These are phyloP conservation scores for Butorides virescens DNA, from an alignment of 2,113 vertebrate species.

Conservation along the genomic window DNA sequence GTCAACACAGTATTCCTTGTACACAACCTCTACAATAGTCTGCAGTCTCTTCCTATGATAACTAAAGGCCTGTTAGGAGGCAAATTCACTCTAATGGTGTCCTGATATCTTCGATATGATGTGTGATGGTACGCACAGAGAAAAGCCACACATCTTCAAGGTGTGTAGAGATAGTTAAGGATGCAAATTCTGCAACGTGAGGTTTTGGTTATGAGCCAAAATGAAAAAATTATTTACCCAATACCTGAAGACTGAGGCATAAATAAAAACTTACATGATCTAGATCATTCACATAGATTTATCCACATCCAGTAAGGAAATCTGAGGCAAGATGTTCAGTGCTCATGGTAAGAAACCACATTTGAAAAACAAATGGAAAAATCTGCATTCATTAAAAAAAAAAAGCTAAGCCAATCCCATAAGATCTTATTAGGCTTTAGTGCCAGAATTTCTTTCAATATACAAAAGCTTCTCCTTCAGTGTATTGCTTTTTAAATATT, in stretches of 20 bases:
- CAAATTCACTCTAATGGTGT: not conserved
- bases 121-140: not conserved
- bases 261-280: not conserved
- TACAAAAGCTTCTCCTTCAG: not conserved
- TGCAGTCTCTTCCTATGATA: not conserved
- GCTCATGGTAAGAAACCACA: not conserved
- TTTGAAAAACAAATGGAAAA: not conserved
- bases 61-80: not conserved
- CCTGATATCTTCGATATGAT: not conserved
- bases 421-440: not conserved
- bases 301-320: not conserved
- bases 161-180: not conserved
- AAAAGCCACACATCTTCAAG: not conserved
- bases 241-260: not conserved
- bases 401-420: not conserved
- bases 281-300: not conserved
- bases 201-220: not conserved
- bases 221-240: not conserved
- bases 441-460: not conserved
- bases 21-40: not conserved
- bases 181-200: constrained; percentile 24
- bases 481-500: not conserved
- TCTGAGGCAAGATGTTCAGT: not conserved
- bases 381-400: not conserved
- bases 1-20: not conserved